These are phyloP conservation scores for Taenaris catops DNA, from an alignment of 2,888 invertebrate species.

Conservation along the genomic window DNA sequence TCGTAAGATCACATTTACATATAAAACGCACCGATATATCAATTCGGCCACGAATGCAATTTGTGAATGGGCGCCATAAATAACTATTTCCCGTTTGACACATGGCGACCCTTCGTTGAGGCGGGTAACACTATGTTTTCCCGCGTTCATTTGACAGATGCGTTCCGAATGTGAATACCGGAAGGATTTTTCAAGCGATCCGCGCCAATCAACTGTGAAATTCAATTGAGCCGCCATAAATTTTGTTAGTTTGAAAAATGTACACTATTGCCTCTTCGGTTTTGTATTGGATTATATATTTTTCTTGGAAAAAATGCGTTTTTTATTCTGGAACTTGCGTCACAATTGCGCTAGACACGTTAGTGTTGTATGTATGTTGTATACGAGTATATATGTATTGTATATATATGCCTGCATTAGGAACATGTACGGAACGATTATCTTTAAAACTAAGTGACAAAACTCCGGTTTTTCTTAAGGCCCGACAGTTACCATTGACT, in stretches of 20 bases:
- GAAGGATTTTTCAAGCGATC: constrained; percentile 60
- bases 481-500: no score
- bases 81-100: constrained; percentile 76
- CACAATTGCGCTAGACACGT: no score
- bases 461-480: no score
- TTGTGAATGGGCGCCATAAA: constrained; percentile 75
- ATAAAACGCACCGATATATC: constrained; percentile 78
- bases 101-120: constrained; percentile 60
- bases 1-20: constrained; percentile 70
- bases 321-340: no score
- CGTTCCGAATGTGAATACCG: constrained; percentile 60
- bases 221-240: constrained; percentile 72
- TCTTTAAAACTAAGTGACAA: no score
- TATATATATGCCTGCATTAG: no score
- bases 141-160: constrained; percentile 73
- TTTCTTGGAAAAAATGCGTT: no score
- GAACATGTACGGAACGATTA: no score
- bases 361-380: no score
- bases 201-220: constrained; percentile 75
- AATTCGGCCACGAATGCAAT: constrained; percentile 76
- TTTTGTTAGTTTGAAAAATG: constrained; percentile 61
- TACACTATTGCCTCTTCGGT: constrained; percentile 35
- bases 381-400: no score
- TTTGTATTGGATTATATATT: constrained; percentile 17
- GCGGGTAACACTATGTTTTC: constrained; percentile 47